A percentile compares a stretch with the other conserved stretches of the same genome.
These are phyloP conservation scores for Dipodomys spectabilis DNA, from an alignment of 2,113 vertebrate species.

Conservation along the genomic window DNA sequence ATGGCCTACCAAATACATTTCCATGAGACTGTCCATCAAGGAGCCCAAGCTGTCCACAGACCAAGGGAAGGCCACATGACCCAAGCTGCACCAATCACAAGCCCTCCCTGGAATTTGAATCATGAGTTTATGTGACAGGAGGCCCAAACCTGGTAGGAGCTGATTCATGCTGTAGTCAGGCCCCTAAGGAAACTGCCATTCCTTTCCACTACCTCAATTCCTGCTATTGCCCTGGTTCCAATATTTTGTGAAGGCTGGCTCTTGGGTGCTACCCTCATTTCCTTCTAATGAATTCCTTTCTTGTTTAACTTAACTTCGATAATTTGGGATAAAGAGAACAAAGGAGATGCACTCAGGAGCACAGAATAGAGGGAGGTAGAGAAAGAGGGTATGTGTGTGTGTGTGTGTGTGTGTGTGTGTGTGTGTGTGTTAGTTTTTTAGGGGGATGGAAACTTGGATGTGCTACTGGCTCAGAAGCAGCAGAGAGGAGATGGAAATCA, in stretches of 20 bases:
- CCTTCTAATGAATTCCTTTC: conserved; percentile 40
- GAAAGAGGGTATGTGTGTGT: neutral
- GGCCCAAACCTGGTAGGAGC: neutral
- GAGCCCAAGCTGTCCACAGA: conserved; percentile 34
- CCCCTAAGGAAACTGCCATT: neutral
- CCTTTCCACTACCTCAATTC: neutral
- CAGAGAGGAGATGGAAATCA: neutral
- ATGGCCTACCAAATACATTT: neutral
- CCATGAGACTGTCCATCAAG: conserved; percentile 40
- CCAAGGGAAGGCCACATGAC: conserved; percentile 36
- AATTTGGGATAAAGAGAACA: neutral
- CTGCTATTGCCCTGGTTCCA: neutral
- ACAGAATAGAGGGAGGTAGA: neutral
- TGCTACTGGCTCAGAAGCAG: neutral
- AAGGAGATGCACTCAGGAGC: neutral
- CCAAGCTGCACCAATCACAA: conserved; percentile 35
- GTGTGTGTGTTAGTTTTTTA: neutral
- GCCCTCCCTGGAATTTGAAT: conserved; percentile 55
- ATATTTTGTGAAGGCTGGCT: neutral
- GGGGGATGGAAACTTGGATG: conserved; percentile 1
- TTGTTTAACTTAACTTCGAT: conserved; percentile 19
- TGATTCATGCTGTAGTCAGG: neutral
- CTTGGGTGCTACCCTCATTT: neutral
- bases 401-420: neutral
- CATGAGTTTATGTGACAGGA: neutral